Percentiles rank a stretch among this genome's conserved stretches.
Evolutionary conservation across 2,113 vertebrate genomes (phyloP).

Genomic region (Gadus chalcogrammus): DNA sequence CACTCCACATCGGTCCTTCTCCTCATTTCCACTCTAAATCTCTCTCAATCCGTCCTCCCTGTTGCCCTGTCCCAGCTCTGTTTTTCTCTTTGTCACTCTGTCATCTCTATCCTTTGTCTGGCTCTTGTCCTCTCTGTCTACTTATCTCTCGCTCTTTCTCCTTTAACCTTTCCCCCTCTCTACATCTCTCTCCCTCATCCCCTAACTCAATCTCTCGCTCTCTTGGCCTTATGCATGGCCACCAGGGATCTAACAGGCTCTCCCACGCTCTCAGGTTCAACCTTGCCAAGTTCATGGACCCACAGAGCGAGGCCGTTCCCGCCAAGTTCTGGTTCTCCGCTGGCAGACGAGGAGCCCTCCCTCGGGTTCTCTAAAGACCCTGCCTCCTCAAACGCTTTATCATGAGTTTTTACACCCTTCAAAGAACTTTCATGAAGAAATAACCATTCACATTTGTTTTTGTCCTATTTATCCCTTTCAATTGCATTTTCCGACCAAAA

Average conservation of each 20-base stretch:
- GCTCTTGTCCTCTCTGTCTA: neutral
- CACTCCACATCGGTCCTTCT: conserved; percentile 10
- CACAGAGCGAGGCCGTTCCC: conserved; percentile 8
- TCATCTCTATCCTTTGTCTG: neutral
- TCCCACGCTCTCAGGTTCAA: conserved; percentile 36
- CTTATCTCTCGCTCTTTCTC: conserved; percentile 2
- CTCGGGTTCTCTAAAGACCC: conserved; percentile 25
- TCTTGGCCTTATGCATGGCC: conserved; percentile 19
- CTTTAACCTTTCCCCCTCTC: conserved; percentile 3
- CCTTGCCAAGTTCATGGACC: conserved; percentile 36
- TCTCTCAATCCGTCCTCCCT: too few species aligned
- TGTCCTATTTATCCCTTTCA: conserved; percentile 12
- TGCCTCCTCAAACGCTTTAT: conserved; percentile 25
- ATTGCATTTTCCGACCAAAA: neutral
- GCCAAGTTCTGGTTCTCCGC: neutral
- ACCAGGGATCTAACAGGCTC: conserved; percentile 24
- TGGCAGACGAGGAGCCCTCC: conserved; percentile 7
- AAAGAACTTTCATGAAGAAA: conserved; percentile 15
- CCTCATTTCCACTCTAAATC: neutral
- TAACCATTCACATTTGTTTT: conserved; percentile 17
- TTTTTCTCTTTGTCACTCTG: conserved; percentile 7
- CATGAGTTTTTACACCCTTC: conserved; percentile 26
- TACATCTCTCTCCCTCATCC: neutral
- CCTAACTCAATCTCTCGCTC: neutral
- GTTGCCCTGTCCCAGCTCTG: neutral